A percentile compares a stretch with the other conserved stretches of the same genome.
Conservation (phyloP, 37 sponge, comb jelly and placozoan species). For the Tethya wilhelma region DNA sequence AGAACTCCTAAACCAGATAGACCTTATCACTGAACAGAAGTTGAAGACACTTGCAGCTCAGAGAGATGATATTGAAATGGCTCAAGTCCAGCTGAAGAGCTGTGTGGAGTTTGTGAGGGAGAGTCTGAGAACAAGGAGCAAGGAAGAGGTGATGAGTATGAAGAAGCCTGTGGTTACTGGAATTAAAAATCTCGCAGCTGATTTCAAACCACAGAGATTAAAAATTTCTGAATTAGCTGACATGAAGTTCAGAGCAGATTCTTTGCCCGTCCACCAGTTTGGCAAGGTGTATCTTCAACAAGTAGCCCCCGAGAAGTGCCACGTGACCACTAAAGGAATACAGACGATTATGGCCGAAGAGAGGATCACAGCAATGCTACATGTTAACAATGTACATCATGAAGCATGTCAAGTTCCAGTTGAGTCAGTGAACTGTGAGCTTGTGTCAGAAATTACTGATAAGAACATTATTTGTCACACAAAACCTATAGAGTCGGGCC, state of each 20-base stretch:
- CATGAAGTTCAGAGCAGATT: slow-evolving; percentile 10
- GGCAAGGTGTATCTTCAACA: not conserved
- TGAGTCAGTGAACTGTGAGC: slow-evolving; percentile 9
- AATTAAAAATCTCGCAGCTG: slow-evolving; percentile 10
- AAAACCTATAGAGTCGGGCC: not conserved
- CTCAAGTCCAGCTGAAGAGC: slow-evolving; percentile 26
- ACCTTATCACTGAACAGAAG: slow-evolving; percentile 16
- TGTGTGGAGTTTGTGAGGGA: slow-evolving; percentile 18
- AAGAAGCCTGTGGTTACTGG: slow-evolving; percentile 5
- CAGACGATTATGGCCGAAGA: slow-evolving; percentile 14
- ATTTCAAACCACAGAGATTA: slow-evolving; percentile 2
- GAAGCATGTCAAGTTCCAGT: not conserved
- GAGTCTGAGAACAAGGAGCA: slow-evolving; percentile 27
- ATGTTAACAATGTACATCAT: not conserved
- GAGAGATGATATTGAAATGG: slow-evolving; percentile 23
- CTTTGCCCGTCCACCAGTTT: slow-evolving; percentile 4
- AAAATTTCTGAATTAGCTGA: slow-evolving; percentile 2
- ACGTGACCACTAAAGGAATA: slow-evolving; percentile 6
- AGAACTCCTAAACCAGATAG: slow-evolving; percentile 4
- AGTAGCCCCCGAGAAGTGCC: not conserved
- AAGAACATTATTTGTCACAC: not conserved
- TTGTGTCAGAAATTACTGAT: slow-evolving; percentile 9
- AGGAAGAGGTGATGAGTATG: slow-evolving; percentile 40
- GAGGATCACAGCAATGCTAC: not conserved
- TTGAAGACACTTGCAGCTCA: slow-evolving; percentile 33